Evolutionary conservation across 2,113 vertebrate genomes (phyloP).

Genomic region (Crotalus tigris): DNA sequence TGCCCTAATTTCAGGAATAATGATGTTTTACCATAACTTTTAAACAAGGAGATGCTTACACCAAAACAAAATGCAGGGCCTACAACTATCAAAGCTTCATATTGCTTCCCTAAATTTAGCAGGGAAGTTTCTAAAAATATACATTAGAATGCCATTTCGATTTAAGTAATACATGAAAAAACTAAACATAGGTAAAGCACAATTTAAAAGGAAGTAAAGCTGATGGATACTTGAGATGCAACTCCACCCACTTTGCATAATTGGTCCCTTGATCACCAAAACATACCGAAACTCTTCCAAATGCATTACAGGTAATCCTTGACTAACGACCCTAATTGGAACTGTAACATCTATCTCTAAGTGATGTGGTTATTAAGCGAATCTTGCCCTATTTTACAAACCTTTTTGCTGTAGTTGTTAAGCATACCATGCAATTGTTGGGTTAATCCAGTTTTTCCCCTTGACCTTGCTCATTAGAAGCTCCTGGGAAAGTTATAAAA

Average conservation of each 20-base stretch:
- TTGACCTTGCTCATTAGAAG: background rate
- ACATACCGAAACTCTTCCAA: background rate
- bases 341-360: too few species aligned
- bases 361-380: too few species aligned
- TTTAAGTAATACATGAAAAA: background rate
- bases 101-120: background rate
- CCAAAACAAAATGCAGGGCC: background rate
- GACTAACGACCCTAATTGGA: too few species aligned
- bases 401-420: too few species aligned
- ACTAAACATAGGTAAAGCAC: background rate
- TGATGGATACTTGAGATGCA: background rate
- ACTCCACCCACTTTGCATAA: background rate
- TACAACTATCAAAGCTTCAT: background rate
- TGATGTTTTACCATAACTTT: too few species aligned
- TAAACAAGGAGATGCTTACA: background rate
- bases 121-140: background rate
- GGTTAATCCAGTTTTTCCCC: background rate
- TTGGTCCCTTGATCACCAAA: background rate
- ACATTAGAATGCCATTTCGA: background rate
- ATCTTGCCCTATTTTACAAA: too few species aligned
- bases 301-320: background rate
- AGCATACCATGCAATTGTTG: too few species aligned
- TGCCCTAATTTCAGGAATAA: background rate
- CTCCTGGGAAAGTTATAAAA: too few species aligned
- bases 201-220: background rate